Percentiles rank a stretch among this genome's conserved stretches.
Conservation (phyloP, 2,113 vertebrate genomes). For the Limnothrissa miodon region DNA sequence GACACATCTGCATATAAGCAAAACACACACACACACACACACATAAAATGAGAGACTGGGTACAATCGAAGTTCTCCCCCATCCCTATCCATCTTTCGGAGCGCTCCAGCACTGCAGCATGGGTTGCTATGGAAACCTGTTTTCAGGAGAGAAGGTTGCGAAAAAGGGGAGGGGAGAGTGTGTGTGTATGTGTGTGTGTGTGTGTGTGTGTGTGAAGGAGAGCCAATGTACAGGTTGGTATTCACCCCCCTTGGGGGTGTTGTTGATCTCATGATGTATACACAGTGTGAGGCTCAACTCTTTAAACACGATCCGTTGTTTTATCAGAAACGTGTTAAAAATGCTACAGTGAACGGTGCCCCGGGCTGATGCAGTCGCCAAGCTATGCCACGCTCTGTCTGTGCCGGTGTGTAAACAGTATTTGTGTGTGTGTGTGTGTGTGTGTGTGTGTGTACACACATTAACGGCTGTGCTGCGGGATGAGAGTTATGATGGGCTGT, state of each 20-base stretch:
- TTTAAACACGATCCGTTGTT: neutral
- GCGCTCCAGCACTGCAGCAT: slow-evolving; percentile 44
- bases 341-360: neutral
- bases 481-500: slow-evolving; percentile 29
- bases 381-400: neutral
- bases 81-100: slow-evolving; percentile 34
- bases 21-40: neutral
- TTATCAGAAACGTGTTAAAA: neutral
- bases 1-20: neutral
- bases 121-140: slow-evolving; percentile 58
- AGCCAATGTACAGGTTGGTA: neutral
- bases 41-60: slow-evolving; percentile 23
- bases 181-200: neutral
- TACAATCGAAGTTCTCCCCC: slow-evolving; percentile 8
- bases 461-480: slow-evolving; percentile 7
- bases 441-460: neutral
- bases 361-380: neutral
- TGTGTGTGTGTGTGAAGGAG: neutral
- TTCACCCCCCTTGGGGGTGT: neutral
- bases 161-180: neutral
- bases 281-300: neutral
- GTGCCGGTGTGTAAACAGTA: neutral
- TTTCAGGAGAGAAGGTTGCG: slow-evolving; percentile 26
- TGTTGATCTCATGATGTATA: neutral
- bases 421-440: neutral